Percentiles rank a stretch among this genome's conserved stretches.
Evolutionary conservation across 2,113 vertebrate genomes (phyloP).

Genomic region (Odocoileus hemionus): DNA sequence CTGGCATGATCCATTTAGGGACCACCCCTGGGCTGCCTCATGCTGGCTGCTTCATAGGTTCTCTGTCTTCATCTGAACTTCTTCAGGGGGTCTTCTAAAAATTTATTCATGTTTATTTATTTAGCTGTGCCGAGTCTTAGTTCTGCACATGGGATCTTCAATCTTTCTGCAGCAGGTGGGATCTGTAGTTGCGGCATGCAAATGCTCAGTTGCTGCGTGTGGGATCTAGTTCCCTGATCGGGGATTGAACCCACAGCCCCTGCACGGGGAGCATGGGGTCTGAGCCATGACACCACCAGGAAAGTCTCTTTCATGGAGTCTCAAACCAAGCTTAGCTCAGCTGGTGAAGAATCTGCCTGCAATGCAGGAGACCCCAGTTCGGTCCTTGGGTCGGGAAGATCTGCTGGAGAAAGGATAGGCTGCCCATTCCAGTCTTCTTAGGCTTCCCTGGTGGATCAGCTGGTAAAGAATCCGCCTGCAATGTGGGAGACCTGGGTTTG

Average conservation of each 20-base stretch:
- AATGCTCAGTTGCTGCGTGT: not conserved
- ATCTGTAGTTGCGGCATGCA: not conserved
- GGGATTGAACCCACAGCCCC: not conserved
- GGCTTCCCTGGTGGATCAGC: not conserved
- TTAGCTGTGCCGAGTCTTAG: not conserved
- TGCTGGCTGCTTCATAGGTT: not conserved
- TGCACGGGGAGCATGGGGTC: not conserved
- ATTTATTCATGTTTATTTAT: not conserved
- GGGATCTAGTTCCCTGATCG: not conserved
- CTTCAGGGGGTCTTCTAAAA: not conserved
- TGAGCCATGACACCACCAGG: not conserved
- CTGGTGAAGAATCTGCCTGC: not conserved
- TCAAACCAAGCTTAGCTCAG: not conserved
- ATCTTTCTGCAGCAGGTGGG: not conserved
- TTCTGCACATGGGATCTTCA: not conserved
- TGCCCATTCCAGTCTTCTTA: not conserved
- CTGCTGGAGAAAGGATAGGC: not conserved
- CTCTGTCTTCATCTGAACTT: not conserved
- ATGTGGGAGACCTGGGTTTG: not conserved
- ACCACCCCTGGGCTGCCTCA: not conserved
- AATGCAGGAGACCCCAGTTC: not conserved
- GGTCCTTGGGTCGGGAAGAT: not conserved
- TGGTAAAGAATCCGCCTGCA: not conserved
- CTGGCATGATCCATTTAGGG: too few species aligned
- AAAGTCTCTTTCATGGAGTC: not conserved